These are phyloP conservation scores for Fregata magnificens DNA, from an alignment of 2,113 vertebrate genomes.

Conservation along the genomic window DNA sequence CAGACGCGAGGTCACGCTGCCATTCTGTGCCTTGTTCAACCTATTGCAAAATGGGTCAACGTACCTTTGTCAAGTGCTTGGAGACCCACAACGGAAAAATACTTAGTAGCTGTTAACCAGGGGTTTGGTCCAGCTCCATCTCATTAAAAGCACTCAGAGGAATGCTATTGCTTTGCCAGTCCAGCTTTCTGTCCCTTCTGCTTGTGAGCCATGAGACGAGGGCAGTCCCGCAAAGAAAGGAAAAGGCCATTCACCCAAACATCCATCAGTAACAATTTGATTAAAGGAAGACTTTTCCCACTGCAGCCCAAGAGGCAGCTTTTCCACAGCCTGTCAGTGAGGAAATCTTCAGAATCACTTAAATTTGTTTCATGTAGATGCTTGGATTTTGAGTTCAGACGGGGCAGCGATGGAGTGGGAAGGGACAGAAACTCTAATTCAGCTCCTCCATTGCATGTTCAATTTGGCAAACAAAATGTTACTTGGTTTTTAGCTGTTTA, in stretches of 20 bases:
- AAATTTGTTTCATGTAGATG: neutral
- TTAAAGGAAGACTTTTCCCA: slow-evolving; percentile 18
- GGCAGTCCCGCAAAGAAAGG: neutral
- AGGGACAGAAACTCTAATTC: neutral
- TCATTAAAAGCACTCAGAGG: neutral
- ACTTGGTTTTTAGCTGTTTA: neutral
- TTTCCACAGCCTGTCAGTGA: neutral
- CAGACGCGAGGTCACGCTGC: neutral
- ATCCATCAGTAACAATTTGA: neutral
- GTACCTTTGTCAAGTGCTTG: neutral
- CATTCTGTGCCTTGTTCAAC: neutral
- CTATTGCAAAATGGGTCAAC: neutral
- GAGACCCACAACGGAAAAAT: slow-evolving; percentile 40
- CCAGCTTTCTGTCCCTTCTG: neutral
- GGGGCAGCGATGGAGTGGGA: neutral
- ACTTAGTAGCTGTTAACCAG: neutral
- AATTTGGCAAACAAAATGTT: neutral
- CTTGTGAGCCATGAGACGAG: neutral
- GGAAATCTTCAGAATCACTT: slow-evolving; percentile 10
- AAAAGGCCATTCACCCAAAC: slow-evolving; percentile 7
- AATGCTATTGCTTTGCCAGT: slow-evolving; percentile 1
- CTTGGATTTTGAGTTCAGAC: neutral
- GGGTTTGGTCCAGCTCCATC: slow-evolving; percentile 11
- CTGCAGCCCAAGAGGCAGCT: neutral
- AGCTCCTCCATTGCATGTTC: neutral